Evolutionary conservation across 2,113 vertebrate genomes (phyloP), one percentile per base, ranked within the genome.

Genomic region (Pao palembangensis): DNA sequence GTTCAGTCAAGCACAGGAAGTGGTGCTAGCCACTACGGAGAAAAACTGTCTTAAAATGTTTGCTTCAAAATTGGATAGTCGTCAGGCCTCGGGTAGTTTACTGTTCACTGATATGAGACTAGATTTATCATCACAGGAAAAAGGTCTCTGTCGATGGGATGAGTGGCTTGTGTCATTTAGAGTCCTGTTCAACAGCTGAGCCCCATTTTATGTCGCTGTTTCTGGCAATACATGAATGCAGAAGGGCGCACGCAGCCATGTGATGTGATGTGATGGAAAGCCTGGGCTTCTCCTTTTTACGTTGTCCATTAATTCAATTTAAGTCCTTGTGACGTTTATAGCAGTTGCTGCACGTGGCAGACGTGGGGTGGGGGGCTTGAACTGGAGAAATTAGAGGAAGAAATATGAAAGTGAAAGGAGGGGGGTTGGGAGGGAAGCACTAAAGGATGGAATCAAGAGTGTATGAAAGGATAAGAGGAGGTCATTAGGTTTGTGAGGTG

Each of bases 111-210:
- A 38, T 38, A 2, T 1, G 1, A 12, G 34, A 38, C 34, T 8
- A 12, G 34, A 11, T 86, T 88, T 79, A 85, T 75, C 63, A 49
- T 58, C 52, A 14, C 17, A 51, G 28, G 72, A 64, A 51, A 82
- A 79, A 78, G 71, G 83, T 76, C 69, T 64, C 67, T 11, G 64
- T 67, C 74, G 71, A 63, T 64, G 53, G 79, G 73, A 67, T 82
- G 84, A 88, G 86, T 84, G 58, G 67, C 60, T 70, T 48, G 60
- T 68, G 68, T 79, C 74, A 67, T 70, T 85, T 73, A 72, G 73
- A 70, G 57, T 53, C 5, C 71, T 53, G 65, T 55, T 53, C 71
- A 68, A 78, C 87, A 87, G 83, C 88, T 87, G 88, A 81, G 82
- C 80, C 80, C 77, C 64, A 7, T 75, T 75, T 83, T 66, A 76